These are phyloP conservation scores for Anthopleura xanthogrammica DNA, from an alignment of 92 coral and sea anemone genomes.

Conservation along the genomic window DNA sequence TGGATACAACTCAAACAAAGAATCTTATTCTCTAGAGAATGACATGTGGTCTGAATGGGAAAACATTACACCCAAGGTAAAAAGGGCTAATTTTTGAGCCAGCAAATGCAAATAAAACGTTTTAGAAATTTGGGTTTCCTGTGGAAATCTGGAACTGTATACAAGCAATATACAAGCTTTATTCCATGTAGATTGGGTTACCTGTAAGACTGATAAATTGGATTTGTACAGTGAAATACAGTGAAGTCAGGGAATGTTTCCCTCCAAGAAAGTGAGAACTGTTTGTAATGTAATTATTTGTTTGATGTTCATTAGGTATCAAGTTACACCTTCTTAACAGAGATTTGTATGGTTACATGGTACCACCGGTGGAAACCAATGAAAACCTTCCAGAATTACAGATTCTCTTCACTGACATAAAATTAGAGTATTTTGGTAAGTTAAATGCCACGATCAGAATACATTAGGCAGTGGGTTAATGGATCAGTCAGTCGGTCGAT, in stretches of 20 bases:
- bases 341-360: conserved; percentile 77
- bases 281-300: too few relatives aligned
- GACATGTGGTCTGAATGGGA: too few relatives aligned
- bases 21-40: too few relatives aligned
- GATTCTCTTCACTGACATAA: conserved; percentile 54
- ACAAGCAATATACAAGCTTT: too few relatives aligned
- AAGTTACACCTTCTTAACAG: conserved; percentile 70
- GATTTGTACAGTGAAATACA: too few relatives aligned
- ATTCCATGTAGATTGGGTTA: not conserved
- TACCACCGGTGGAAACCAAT: conserved; percentile 44
- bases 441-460: not conserved
- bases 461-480: not conserved
- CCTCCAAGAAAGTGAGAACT: not conserved
- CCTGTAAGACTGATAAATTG: not conserved
- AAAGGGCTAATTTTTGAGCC: too few relatives aligned
- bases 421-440: conserved; percentile 92
- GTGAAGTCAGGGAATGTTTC: not conserved
- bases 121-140: too few relatives aligned
- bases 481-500: not conserved
- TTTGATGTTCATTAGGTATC: conserved; percentile 48
- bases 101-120: too few relatives aligned
- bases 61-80: too few relatives aligned
- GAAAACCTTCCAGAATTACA: conserved; percentile 55
- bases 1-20: too few relatives aligned
- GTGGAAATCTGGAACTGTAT: too few relatives aligned